Percentiles rank a stretch among this genome's conserved stretches.
phyloP scores from a whole-genome alignment of 2,797 vertebrate genomes.

The Potorous gilbertii region DNA sequence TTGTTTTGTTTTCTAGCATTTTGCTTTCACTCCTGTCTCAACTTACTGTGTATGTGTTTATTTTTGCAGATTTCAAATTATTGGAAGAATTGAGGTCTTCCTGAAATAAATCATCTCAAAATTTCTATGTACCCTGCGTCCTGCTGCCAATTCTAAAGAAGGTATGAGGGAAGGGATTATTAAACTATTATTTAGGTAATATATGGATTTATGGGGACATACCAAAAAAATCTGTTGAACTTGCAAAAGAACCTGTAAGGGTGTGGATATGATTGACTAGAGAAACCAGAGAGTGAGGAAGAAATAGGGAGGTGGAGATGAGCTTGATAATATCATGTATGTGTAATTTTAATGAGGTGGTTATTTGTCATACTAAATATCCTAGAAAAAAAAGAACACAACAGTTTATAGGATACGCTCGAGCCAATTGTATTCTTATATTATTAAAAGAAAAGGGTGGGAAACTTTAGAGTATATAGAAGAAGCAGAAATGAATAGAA shows the following conservation, averaged over 20 bases:
- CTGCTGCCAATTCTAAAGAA: constrained; percentile 44
- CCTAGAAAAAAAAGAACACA: neutral
- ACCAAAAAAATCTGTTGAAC: neutral
- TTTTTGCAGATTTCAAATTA: constrained; percentile 63
- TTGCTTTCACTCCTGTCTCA: constrained; percentile 2
- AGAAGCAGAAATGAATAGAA: constrained; percentile 16
- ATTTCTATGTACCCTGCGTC: neutral
- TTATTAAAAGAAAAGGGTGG: neutral
- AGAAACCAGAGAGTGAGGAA: neutral
- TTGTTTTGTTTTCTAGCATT: constrained; percentile 10
- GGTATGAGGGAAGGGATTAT: constrained; percentile 49
- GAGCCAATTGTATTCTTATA: neutral
- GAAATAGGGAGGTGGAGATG: accelerated
- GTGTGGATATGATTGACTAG: neutral
- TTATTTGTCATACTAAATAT: neutral
- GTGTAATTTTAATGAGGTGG: neutral
- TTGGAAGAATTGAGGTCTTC: constrained; percentile 46
- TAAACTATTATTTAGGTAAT: neutral
- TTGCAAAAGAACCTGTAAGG: neutral
- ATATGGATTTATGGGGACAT: neutral
- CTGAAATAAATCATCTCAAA: constrained; percentile 17
- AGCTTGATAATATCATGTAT: neutral
- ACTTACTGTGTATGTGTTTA: neutral
- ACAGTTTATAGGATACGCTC: neutral
- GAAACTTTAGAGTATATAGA: neutral